A percentile compares a stretch with the other conserved stretches of the same genome.
Conservation (phyloP, 2,113 vertebrate genomes). For the Anarhynchus alexandrinus region DNA sequence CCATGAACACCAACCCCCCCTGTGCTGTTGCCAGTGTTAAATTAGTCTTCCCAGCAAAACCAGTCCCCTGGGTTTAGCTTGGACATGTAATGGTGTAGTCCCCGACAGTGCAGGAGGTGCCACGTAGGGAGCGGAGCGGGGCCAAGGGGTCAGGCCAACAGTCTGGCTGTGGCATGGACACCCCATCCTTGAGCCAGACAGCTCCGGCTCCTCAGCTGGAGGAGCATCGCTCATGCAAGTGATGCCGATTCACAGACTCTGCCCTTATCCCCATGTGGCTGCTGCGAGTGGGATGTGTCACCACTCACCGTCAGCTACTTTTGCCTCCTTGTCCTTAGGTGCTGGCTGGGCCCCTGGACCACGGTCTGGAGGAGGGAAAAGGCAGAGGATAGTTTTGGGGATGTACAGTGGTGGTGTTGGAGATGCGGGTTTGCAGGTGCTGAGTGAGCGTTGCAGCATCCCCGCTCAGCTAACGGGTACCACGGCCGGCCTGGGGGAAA, state of each 20-base stretch:
- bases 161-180: not conserved
- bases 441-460: not conserved
- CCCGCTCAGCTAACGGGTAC: not conserved
- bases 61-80: not conserved
- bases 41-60: not conserved
- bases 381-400: not conserved
- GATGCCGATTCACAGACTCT: not conserved
- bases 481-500: accelerated
- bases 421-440: not conserved
- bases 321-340: not conserved
- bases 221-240: not conserved
- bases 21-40: not conserved
- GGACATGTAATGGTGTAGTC: not conserved
- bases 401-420: accelerated
- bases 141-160: accelerated
- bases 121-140: accelerated
- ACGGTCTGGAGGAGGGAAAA: not conserved
- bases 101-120: accelerated
- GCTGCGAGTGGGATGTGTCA: not conserved
- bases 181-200: not conserved
- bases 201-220: not conserved
- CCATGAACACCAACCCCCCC: accelerated
- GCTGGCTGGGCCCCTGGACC: too few relatives aligned
- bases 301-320: not conserved
- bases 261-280: not conserved